A percentile compares a stretch with the other conserved stretches of the same genome.
Conservation (phyloP, 2,113 vertebrate species). For the Poecilia latipinna region DNA sequence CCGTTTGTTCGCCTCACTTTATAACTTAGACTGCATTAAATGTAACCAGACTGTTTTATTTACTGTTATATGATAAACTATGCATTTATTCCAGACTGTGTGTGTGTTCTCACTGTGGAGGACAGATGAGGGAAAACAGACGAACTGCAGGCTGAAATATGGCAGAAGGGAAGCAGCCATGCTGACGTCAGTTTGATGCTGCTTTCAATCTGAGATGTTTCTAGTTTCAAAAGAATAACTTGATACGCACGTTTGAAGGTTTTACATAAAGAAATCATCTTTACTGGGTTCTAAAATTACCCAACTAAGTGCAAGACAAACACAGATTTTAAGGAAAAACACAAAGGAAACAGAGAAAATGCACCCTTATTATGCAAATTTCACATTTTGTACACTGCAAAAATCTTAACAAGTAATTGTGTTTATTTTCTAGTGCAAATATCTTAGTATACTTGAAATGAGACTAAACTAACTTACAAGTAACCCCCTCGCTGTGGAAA, state of each 20-base stretch:
- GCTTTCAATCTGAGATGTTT: not conserved
- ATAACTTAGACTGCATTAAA: constrained; percentile 33
- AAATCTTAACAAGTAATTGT: no score
- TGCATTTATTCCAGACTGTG: constrained; percentile 72
- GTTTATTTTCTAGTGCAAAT: no score
- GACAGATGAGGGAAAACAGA: constrained; percentile 13
- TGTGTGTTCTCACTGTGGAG: constrained; percentile 34
- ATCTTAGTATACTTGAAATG: no score
- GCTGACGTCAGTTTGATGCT: constrained; percentile 21
- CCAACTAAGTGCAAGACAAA: not conserved
- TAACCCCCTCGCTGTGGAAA: no score
- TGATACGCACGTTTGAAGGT: not conserved
- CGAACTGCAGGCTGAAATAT: not conserved
- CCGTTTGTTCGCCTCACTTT: constrained; percentile 36
- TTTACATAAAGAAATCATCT: not conserved
- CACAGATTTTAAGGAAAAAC: not conserved
- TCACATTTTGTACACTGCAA: no score
- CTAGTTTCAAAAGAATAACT: not conserved
- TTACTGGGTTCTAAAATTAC: not conserved
- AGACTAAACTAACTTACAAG: no score
- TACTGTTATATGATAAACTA: constrained; percentile 73
- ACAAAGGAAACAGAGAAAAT: not conserved
- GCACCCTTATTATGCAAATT: no score
- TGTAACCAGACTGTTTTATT: constrained; percentile 65
- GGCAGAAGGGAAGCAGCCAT: not conserved